Conservation (phyloP, 1,140 invertebrate genomes). For the Leptinotarsa undecemlineata region DNA sequence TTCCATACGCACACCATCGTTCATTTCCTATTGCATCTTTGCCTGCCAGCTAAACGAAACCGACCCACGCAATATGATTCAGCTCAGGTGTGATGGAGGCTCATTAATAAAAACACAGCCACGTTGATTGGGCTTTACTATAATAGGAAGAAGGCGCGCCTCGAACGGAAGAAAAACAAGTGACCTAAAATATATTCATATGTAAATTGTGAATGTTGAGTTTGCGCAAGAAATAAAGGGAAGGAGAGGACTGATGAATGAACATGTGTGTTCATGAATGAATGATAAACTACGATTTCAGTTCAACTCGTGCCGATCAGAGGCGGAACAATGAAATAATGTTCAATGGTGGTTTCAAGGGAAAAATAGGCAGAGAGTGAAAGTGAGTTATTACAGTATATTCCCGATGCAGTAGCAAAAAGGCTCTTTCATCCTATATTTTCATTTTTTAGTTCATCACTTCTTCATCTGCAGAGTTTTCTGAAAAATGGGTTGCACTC, state of each 20-base stretch:
- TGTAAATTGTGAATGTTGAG: slow-evolving; percentile 28
- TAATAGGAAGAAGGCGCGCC: slow-evolving; percentile 30
- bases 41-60: slow-evolving; percentile 16
- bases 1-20: slow-evolving; percentile 15
- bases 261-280: slow-evolving; percentile 27
- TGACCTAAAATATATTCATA: slow-evolving; percentile 30
- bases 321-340: neutral
- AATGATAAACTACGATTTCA: slow-evolving; percentile 20
- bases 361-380: too few species aligned
- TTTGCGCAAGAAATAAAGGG: slow-evolving; percentile 23
- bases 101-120: slow-evolving; percentile 32
- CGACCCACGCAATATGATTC: slow-evolving; percentile 28
- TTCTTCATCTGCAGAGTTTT: too few species aligned
- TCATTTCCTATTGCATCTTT: slow-evolving; percentile 29
- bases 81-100: slow-evolving; percentile 32
- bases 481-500: too few species aligned
- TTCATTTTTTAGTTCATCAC: too few species aligned
- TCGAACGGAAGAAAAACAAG: slow-evolving; percentile 31
- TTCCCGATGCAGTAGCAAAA: too few species aligned
- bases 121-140: slow-evolving; percentile 29
- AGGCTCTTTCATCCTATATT: too few species aligned
- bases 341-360: too few species aligned
- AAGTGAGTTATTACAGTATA: too few species aligned
- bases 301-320: slow-evolving; percentile 16
- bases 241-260: slow-evolving; percentile 26